A percentile compares a stretch with the other conserved stretches of the same genome.
Evolutionary conservation across 2,113 vertebrate species (phyloP).

Genomic region (Cyprinodon brontotheroides): DNA sequence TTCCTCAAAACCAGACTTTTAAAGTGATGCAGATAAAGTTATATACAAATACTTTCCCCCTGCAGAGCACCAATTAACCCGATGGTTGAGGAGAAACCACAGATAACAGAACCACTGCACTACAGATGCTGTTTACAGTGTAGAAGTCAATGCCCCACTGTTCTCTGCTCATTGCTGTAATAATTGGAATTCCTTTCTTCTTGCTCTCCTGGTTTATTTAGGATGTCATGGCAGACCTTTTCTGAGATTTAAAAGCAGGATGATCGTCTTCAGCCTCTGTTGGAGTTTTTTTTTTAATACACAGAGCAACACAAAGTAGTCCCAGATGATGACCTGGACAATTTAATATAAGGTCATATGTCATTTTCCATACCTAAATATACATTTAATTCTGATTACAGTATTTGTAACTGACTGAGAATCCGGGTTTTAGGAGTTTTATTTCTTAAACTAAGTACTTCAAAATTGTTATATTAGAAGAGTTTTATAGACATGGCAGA

Average conservation of each 20-base stretch:
- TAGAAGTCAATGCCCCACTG: conserved; percentile 54
- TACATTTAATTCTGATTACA: no score
- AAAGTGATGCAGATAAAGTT: background rate
- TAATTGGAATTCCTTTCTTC: conserved; percentile 5
- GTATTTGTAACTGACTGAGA: no score
- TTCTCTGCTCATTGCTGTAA: conserved; percentile 14
- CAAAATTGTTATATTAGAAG: no score
- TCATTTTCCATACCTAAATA: no score
- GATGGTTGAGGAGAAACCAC: conserved; percentile 23
- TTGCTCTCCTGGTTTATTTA: background rate
- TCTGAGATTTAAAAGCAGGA: background rate
- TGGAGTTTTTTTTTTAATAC: background rate
- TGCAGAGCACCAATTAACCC: conserved; percentile 32
- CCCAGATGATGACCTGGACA: background rate
- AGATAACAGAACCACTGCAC: conserved; percentile 31
- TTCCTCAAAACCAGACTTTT: conserved; percentile 10
- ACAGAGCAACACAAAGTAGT: background rate
- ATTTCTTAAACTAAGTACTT: no score
- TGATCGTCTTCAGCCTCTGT: background rate
- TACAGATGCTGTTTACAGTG: conserved; percentile 53
- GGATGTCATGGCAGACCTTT: background rate
- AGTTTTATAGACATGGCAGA: no score
- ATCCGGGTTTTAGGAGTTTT: no score
- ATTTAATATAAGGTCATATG: no score
- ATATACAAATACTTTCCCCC: conserved; percentile 16